Conservation (phyloP, 2,888 invertebrate species). For the Cerastis leucographa region DNA sequence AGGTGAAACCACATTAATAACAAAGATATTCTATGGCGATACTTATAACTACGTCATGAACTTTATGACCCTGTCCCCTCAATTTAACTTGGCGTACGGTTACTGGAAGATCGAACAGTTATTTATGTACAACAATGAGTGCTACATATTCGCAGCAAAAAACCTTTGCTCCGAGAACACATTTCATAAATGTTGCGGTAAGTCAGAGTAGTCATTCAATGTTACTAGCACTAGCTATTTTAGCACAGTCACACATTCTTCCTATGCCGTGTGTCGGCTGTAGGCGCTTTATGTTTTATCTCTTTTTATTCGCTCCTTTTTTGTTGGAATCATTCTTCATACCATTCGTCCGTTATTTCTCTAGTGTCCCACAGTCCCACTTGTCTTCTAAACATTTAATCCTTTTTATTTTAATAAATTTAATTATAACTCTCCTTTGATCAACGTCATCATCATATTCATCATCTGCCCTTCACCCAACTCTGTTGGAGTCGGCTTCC, state of each 20-base stretch:
- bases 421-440: not conserved
- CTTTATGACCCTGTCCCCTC: constrained; percentile 82
- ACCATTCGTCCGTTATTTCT: not conserved
- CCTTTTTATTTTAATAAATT: too few relatives aligned
- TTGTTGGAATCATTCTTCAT: not conserved
- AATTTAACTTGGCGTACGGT: constrained; percentile 84
- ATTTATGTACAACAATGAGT: constrained; percentile 85
- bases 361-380: not conserved
- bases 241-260: not conserved
- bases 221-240: not conserved
- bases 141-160: constrained; percentile 74
- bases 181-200: constrained; percentile 85
- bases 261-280: not conserved
- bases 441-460: not conserved
- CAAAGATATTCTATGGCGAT: constrained; percentile 81
- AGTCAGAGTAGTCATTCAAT: constrained; percentile 57
- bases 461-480: not conserved
- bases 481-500: not conserved
- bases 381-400: too few relatives aligned
- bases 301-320: not conserved
- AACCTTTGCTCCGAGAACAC: constrained; percentile 76
- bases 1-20: constrained; percentile 84
- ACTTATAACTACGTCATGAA: constrained; percentile 71
- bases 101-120: constrained; percentile 81
- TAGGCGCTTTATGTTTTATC: not conserved